Evolutionary conservation across 1,140 invertebrate genomes (phyloP).

Genomic region (Eufriesea mexicana): DNA sequence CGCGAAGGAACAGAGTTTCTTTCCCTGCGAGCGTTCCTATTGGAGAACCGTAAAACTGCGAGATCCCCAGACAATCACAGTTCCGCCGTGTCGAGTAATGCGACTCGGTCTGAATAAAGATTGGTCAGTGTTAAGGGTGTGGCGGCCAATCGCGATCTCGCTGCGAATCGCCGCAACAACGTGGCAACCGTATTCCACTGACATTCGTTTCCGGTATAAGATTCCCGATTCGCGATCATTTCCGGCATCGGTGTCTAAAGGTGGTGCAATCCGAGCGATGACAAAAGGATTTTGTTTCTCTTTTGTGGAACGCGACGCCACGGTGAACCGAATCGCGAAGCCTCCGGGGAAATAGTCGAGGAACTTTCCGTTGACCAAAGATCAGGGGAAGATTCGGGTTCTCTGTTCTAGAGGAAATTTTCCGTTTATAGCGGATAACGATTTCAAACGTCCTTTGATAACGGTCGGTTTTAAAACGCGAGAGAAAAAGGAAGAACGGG

Average conservation of each 20-base stretch:
- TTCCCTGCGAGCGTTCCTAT: background rate
- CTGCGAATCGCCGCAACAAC: too few relatives aligned
- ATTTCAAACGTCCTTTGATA: background rate
- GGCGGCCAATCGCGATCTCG: constrained; percentile 31
- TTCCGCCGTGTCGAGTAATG: background rate
- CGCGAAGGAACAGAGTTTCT: background rate
- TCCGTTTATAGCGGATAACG: background rate
- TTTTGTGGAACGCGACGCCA: background rate
- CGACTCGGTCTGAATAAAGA: background rate
- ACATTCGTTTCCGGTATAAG: too few relatives aligned
- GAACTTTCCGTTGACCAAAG: background rate
- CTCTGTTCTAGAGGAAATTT: too few relatives aligned
- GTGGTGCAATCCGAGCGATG: constrained; percentile 17
- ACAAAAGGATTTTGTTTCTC: constrained; percentile 30
- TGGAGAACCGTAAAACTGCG: background rate
- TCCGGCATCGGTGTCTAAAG: constrained; percentile 13
- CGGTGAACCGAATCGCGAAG: constrained; percentile 39
- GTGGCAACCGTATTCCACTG: too few relatives aligned
- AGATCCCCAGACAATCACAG: background rate
- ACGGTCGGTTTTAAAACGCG: too few relatives aligned
- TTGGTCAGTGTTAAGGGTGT: constrained; percentile 12
- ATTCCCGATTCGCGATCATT: background rate
- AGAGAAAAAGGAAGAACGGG: too few relatives aligned
- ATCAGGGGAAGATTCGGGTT: too few relatives aligned
- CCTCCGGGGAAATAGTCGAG: background rate